phyloP scores from a whole-genome alignment of 1,140 invertebrate species.

The Odontomachus brunneus region DNA sequence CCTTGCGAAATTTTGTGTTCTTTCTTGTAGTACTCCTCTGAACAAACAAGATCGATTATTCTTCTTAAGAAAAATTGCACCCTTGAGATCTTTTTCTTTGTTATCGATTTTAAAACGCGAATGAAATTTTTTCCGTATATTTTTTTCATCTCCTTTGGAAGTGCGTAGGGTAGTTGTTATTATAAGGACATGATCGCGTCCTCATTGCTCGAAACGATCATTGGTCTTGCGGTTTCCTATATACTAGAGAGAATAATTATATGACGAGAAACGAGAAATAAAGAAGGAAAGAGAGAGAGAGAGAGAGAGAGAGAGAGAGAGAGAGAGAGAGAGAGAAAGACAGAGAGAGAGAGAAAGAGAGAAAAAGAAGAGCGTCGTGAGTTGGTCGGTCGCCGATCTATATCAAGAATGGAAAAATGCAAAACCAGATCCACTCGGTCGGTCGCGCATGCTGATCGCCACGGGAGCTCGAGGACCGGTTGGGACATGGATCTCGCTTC shows the following conservation, averaged over 20 bases:
- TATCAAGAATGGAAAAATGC: conserved; percentile 75
- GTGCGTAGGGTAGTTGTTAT: no score
- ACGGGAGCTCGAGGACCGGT: conserved; percentile 42
- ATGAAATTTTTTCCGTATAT: not conserved
- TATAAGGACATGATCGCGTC: not conserved
- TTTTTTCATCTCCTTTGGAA: not conserved
- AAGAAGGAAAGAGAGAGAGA: conserved; percentile 6
- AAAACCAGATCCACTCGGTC: conserved; percentile 71
- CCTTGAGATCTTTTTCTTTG: not conserved
- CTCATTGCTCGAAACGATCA: not conserved
- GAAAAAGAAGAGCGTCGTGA: not conserved
- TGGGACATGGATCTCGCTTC: conserved; percentile 21
- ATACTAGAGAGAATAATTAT: conserved; percentile 20
- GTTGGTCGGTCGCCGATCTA: conserved; percentile 65
- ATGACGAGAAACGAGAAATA: not conserved
- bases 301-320: not conserved
- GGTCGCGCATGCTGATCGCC: conserved; percentile 25
- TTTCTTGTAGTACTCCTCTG: not conserved
- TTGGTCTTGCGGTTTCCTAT: conserved; percentile 7
- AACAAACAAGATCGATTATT: conserved; percentile 7
- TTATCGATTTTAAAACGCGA: no score
- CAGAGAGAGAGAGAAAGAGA: conserved; percentile 39
- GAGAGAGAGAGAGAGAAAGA: conserved; percentile 23
- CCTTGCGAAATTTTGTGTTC: conserved; percentile 40
- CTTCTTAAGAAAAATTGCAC: not conserved